Evolutionary conservation across 2,888 invertebrate species (phyloP).

Genomic region (Cosmopolites sordidus): DNA sequence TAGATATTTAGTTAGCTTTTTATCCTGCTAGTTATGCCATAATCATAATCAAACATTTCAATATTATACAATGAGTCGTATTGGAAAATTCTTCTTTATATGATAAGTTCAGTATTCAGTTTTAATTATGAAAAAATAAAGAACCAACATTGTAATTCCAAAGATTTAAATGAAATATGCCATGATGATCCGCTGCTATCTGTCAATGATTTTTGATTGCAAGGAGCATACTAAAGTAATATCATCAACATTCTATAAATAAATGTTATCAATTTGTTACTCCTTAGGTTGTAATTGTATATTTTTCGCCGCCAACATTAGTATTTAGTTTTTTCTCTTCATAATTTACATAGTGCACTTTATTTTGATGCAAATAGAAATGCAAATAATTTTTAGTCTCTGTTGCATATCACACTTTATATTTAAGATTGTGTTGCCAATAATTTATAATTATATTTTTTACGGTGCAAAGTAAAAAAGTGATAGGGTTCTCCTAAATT

Average conservation of each 20-base stretch:
- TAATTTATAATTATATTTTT: slow-evolving; percentile 7
- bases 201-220: slow-evolving; percentile 18
- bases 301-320: slow-evolving; percentile 22
- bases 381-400: slow-evolving; percentile 21
- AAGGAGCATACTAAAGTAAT: slow-evolving; percentile 4
- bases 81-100: too few relatives aligned
- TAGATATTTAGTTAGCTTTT: too few relatives aligned
- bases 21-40: too few relatives aligned
- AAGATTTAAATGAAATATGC: slow-evolving; percentile 1
- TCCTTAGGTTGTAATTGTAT: slow-evolving; percentile 21
- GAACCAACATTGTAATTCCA: background rate
- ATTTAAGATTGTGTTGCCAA: slow-evolving; percentile 20
- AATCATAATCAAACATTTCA: too few relatives aligned
- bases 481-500: slow-evolving; percentile 2
- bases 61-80: too few relatives aligned
- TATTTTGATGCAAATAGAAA: slow-evolving; percentile 16
- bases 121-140: too few relatives aligned
- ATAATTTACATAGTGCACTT: slow-evolving; percentile 4
- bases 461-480: slow-evolving; percentile 21
- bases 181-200: background rate
- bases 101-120: too few relatives aligned
- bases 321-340: slow-evolving; percentile 8
- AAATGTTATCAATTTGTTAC: slow-evolving; percentile 20
- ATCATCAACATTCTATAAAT: slow-evolving; percentile 15
- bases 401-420: slow-evolving; percentile 23